phyloP scores from a whole-genome alignment of 2,888 invertebrate species.

The Tetragnatha montana region DNA sequence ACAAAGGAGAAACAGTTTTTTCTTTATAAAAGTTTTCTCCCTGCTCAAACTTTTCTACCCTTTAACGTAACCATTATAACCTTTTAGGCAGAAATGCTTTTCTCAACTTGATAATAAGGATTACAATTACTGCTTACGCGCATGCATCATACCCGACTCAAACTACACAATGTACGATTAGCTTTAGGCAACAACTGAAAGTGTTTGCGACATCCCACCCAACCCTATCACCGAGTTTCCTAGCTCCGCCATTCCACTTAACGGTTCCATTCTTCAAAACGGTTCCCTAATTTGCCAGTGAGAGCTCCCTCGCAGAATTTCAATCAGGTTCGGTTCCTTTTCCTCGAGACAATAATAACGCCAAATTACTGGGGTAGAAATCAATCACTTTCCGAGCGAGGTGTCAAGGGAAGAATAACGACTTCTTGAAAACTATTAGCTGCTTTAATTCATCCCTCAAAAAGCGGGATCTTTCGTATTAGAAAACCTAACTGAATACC shows the following conservation, averaged over 20 bases:
- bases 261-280: not conserved
- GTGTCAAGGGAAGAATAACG: not conserved
- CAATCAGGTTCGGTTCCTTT: not conserved
- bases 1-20: too few relatives aligned
- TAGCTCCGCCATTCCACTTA: not conserved
- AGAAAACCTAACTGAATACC: too few relatives aligned
- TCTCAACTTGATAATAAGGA: not conserved
- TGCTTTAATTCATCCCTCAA: not conserved
- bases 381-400: not conserved
- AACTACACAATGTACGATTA: not conserved
- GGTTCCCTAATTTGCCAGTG: not conserved
- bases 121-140: not conserved
- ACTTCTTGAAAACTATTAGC: not conserved
- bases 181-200: not conserved
- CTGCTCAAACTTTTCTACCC: too few relatives aligned
- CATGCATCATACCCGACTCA: not conserved
- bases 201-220: not conserved
- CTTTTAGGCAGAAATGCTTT: not conserved
- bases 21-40: too few relatives aligned
- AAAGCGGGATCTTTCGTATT: too few relatives aligned
- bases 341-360: not conserved
- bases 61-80: not conserved
- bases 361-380: not conserved
- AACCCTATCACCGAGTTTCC: not conserved
- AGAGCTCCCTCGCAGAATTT: not conserved